Evolutionary conservation across 2,113 vertebrate genomes (phyloP), one percentile per base, ranked within the genome.

Genomic region (Trichomycterus rosablanca): DNA sequence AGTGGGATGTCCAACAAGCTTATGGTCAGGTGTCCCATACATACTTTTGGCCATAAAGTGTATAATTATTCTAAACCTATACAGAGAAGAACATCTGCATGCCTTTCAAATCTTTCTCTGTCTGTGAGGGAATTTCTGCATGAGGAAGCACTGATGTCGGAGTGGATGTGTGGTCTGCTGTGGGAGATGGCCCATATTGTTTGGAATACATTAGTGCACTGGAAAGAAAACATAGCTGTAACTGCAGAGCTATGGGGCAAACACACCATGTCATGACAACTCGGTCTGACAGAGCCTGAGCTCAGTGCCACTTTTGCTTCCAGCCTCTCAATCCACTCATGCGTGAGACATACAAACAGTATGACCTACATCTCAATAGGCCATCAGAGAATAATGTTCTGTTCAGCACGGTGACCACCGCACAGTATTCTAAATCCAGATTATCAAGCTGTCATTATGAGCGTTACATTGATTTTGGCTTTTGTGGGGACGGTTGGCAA

Each of bases 211-310:
- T 59, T 72, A 53, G 46, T 53, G 28, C 20, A 37, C 16, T 42
- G 49, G 24, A n/a, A 59, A 23, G 24, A 40, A 6, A 39, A 50
- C 60, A 71, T 52, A 46, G 28, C 42, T 44, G 22, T 63, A 30
- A 44, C 45, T 40, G 44, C 34, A 43, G 18, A 52, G 52, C 30
- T 34, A 43, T 19, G 18, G 15, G 46, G 52, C 58, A 63, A 71
- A 62, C 24, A 55, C 32, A 26, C 16, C 8, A 8, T 35, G 23
- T 40, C 28, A 55, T 48, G 56, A 45, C 48, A 72, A 45, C 59
- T 22, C 34, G 58, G 56, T 35, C 50, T 67, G 64, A 67, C 69
- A 63, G 35, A 50, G 39, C 39, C 50, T 66, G 57, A 71, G n/a
- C 63, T 35, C 35, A 15, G 23, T 51, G 30, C 37, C 52, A 32